Base-by-base conservation (phyloP, 92 coral and sea anemone species). In the Siderastrea siderea region DNA sequence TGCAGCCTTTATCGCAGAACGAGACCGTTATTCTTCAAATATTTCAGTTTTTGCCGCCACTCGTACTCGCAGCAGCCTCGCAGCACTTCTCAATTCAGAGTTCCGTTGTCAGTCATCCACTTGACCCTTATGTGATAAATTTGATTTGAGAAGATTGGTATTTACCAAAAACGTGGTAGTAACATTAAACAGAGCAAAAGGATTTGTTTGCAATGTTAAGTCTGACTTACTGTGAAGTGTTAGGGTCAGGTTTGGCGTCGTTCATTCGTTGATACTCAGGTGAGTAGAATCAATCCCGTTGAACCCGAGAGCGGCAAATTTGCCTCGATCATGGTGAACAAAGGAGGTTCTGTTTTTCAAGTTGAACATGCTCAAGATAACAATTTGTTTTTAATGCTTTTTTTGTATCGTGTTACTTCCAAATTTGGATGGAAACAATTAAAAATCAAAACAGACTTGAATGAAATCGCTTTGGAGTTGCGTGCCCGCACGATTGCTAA, bases 401-500 rank as follows among this genome's bases (percentile, higher is more conserved):
- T 57, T 58, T 46, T 47, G 71, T 51, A 60, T 72, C 61, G 72
- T 15, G 62, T 71, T 49, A 59, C 87, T 5, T 13, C 72, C 80
- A 84, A 71, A 83, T 83, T 83, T 72, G 79, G 71, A 48, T 5
- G 16, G 51, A 59, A 14, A 15, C 62, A 71, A 59, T 83, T 55
- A 57, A 6, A 71, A 83, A 83, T 83, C 79, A 73, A 83, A 59
- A 83, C 87, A 60, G 60, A 60, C 65, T 52, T 67, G 9, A 55
- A 45, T 53, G 85, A 84, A 60, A 51, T 50, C 17, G 68, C 5
- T 49, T 62, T 38, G 74, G 47, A 72, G 38, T 84, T 84, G 87
- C 87, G 80, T 73, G 73, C 87, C 87, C 62, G 49, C 87, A 84
- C 87, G 87, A 74, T 59, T 63, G 79, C 9, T 10, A 73, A 47